phyloP scores from a whole-genome alignment of 2,113 vertebrate species.

The Proteles cristata region DNA sequence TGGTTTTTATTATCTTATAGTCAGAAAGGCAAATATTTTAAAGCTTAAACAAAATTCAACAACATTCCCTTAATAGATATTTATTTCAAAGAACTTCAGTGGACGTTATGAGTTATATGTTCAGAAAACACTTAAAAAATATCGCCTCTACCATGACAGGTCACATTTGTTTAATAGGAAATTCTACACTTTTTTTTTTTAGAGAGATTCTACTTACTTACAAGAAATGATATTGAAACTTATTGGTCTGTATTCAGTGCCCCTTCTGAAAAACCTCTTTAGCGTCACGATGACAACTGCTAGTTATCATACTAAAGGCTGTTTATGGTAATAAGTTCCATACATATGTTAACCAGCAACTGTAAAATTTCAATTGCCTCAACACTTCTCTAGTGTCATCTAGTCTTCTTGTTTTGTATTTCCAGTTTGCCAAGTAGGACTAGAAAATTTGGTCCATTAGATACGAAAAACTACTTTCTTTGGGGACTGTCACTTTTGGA shows the following conservation, averaged over 20 bases:
- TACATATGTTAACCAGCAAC: not conserved
- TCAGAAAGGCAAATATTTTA: not conserved
- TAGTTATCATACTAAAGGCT: not conserved
- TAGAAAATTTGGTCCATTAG: not conserved
- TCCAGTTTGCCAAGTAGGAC: not conserved
- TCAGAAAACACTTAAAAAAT: not conserved
- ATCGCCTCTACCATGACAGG: not conserved
- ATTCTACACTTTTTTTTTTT: not conserved
- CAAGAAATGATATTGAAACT: not conserved
- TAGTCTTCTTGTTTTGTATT: not conserved
- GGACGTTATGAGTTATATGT: not conserved
- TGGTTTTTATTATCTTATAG: not conserved
- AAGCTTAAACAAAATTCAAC: not conserved
- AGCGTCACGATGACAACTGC: not conserved
- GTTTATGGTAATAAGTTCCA: not conserved
- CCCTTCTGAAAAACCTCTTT: not conserved
- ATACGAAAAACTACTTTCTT: not conserved
- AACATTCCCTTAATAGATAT: not conserved
- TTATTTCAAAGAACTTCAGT: constrained; percentile 9
- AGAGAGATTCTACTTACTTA: not conserved
- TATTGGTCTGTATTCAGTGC: not conserved
- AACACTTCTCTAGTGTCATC: not conserved
- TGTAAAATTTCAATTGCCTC: not conserved
- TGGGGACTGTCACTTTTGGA: not conserved
- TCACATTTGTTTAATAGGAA: not conserved